Evolutionary conservation across 2,113 vertebrate genomes (phyloP).

Genomic region (Bathybates hornii): DNA sequence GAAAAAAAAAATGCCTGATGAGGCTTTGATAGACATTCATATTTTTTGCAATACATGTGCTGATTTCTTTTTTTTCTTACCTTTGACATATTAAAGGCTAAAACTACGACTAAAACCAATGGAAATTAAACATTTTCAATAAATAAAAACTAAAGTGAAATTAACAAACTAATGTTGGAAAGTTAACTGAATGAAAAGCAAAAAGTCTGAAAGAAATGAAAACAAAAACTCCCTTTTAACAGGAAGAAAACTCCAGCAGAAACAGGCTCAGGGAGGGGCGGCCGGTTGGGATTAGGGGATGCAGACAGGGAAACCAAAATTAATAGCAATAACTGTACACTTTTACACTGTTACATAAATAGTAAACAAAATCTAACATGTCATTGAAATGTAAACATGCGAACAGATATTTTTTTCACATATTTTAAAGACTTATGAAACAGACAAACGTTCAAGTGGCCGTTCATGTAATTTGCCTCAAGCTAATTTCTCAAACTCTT

Average conservation of each 20-base stretch:
- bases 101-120: not conserved
- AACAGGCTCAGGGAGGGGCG: not conserved
- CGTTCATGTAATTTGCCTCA: not conserved
- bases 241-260: not conserved
- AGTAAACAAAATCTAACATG: not conserved
- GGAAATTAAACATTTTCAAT: not conserved
- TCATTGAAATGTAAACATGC: not conserved
- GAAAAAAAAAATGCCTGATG: accelerated
- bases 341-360: not conserved
- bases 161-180: not conserved
- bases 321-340: not conserved
- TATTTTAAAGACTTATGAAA: not conserved
- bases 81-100: not conserved
- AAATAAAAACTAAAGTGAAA: not conserved
- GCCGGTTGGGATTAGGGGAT: not conserved
- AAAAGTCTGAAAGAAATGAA: not conserved
- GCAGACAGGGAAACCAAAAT: not conserved
- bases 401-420: not conserved
- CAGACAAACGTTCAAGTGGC: not conserved
- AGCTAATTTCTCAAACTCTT: not conserved
- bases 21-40: not conserved
- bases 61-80: not conserved
- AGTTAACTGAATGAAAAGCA: not conserved
- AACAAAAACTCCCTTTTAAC: not conserved
- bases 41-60: not conserved